Evolutionary conservation across 2,888 invertebrate genomes (phyloP).

Genomic region (Dendrolimus houi): DNA sequence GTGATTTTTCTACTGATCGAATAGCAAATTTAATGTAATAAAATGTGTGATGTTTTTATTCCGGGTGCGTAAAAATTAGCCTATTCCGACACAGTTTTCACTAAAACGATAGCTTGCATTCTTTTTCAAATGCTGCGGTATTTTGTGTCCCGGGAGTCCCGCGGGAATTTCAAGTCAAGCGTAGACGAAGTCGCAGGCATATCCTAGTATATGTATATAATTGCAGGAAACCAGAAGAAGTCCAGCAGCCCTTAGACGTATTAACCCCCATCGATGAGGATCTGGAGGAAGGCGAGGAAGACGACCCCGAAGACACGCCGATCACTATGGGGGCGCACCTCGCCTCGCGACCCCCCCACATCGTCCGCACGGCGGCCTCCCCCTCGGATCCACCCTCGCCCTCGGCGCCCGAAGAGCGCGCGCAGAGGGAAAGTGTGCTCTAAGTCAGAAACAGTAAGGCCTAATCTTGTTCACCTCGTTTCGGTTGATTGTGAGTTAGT

Average conservation of each 20-base stretch:
- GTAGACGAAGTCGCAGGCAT: too few relatives aligned
- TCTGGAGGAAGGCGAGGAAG: conserved; percentile 81
- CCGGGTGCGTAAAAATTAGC: too few relatives aligned
- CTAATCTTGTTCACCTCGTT: not conserved
- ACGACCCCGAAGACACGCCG: conserved; percentile 82
- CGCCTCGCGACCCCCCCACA: conserved; percentile 78
- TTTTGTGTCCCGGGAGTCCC: too few relatives aligned
- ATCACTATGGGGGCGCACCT: conserved; percentile 78
- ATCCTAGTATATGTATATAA: too few relatives aligned
- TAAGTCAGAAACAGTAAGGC: conserved; percentile 37
- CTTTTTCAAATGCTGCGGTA: too few relatives aligned
- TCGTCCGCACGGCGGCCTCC: conserved; percentile 85
- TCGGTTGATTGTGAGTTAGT: too few relatives aligned
- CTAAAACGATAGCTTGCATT: too few relatives aligned
- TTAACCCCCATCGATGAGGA: conserved; percentile 90
- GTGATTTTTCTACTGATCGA: too few relatives aligned
- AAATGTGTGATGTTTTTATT: too few relatives aligned
- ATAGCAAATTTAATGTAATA: too few relatives aligned
- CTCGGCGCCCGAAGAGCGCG: conserved; percentile 33
- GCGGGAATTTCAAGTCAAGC: too few relatives aligned
- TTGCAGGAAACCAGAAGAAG: conserved; percentile 71
- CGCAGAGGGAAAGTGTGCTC: conserved; percentile 85
- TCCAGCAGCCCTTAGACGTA: conserved; percentile 80
- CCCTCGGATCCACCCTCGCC: conserved; percentile 71
- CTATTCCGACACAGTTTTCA: too few relatives aligned